Evolutionary conservation across 2,888 invertebrate genomes (phyloP), one percentile per base, ranked within the genome.

Genomic region (Eugnorisma glareosa): DNA sequence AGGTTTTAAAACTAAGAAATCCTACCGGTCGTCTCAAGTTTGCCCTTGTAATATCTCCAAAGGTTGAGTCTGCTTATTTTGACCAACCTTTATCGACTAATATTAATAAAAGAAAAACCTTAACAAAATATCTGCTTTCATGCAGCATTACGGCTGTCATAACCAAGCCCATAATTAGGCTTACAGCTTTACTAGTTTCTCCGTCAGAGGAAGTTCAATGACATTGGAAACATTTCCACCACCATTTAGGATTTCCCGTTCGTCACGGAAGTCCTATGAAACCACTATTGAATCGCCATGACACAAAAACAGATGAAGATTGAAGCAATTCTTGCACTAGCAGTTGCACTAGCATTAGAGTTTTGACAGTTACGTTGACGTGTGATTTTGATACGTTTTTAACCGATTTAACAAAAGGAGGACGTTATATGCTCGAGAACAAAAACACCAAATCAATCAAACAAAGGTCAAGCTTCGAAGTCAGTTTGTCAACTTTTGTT

Each of bases 191-290:
- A 81, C 82, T 15, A 80, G 88, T 88, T 87, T 82, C 84, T 66
- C 86, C 66, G 2, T 37, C 45, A 67, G 57, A 66, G 83, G 78
- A 86, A 87, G 88, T 87, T 82, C 86, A 54, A 67, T 79, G 85
- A 75, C 83, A 79, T 86, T 78, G 67, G 57, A 18, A 77, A 43
- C 77, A 83, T 83, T 76, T 83, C 78, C 40, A 68, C 43, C 57
- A 51, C 71, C 31, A 48, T 73, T 79, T 87, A 83, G 77, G 71
- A 83, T 83, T 88, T 89, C 87, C 87, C 67, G 85, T 81, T 73
- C 3, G 8, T 37, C 64, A 24, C 51, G 87, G 88, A 88, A 86
- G 61, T 80, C 67, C 35, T 35, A 24, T 51, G 13, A 18, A 28
- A 67, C 48, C 15, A 31, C 85, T 68, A 67, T 73, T 73, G 63